Conservation (phyloP, 2,888 invertebrate species). For the Prenolepis imparis region DNA sequence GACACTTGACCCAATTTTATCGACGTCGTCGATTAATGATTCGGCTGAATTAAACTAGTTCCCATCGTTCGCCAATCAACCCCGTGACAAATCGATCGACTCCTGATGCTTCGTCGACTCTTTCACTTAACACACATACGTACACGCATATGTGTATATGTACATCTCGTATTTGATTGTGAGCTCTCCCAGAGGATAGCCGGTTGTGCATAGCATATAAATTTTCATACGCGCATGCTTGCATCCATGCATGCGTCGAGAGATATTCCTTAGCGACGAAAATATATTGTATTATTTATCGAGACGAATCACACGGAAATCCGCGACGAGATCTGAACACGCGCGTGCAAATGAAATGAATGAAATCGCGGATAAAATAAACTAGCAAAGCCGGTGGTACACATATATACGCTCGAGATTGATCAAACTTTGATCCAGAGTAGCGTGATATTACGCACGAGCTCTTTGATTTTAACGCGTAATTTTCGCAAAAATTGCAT, state of each 20-base stretch:
- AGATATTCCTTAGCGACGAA: conserved; percentile 64
- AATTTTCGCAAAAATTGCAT: background rate
- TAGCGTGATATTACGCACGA: background rate
- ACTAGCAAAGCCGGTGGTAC: background rate
- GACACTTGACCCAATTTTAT: conserved; percentile 78
- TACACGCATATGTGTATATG: no score
- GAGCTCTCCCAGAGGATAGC: conserved; percentile 23
- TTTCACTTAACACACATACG: background rate
- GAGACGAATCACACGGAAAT: conserved; percentile 56
- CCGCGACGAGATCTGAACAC: conserved; percentile 2
- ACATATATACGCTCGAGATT: background rate
- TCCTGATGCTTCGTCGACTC: background rate
- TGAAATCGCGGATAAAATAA: background rate
- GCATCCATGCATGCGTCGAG: no score
- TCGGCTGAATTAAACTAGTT: conserved; percentile 62
- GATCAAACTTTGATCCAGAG: background rate
- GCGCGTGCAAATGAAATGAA: conserved; percentile 10
- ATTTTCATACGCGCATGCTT: conserved; percentile 57
- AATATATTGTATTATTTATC: conserved; percentile 51
- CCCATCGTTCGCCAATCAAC: conserved; percentile 54
- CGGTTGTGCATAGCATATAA: conserved; percentile 61
- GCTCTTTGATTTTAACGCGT: background rate
- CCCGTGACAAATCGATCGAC: conserved; percentile 30
- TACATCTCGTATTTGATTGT: conserved; percentile 8
- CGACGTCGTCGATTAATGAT: conserved; percentile 62